Percentiles rank a stretch among this genome's conserved stretches.
Conservation (phyloP, 2,888 invertebrate genomes). For the Trissoscelio sp. region DNA sequence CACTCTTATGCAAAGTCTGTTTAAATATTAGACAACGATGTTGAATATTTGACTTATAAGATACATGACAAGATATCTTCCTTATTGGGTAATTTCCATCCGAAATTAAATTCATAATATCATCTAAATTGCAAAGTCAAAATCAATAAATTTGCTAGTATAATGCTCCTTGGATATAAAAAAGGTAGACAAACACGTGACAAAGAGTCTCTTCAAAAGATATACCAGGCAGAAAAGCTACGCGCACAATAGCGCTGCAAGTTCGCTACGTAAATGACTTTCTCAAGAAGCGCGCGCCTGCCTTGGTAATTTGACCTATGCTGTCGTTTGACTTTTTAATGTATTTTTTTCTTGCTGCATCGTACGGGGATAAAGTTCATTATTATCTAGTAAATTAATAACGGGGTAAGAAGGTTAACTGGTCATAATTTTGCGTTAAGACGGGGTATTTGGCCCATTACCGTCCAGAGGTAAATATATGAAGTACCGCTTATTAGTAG, state of each 20-base stretch:
- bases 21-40: too few species aligned
- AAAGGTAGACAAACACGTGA: constrained; percentile 8
- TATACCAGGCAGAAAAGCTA: neutral
- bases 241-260: constrained; percentile 22
- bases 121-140: neutral
- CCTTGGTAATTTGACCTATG: constrained; percentile 32
- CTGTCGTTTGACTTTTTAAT: constrained; percentile 31
- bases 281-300: constrained; percentile 24
- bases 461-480: constrained; percentile 37
- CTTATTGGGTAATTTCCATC: too few species aligned
- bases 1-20: too few species aligned
- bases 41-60: too few species aligned
- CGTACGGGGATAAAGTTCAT: constrained; percentile 12
- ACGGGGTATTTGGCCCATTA: constrained; percentile 32
- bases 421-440: constrained; percentile 53
- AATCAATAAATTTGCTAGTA: constrained; percentile 1
- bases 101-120: too few species aligned
- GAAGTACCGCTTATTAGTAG: constrained; percentile 47
- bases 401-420: constrained; percentile 32
- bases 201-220: constrained; percentile 27
- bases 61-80: too few species aligned
- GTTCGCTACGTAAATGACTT: constrained; percentile 37
- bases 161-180: neutral
- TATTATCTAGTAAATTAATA: constrained; percentile 55
- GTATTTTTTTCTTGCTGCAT: constrained; percentile 14